phyloP scores from a whole-genome alignment of 2,888 invertebrate species.

The Hymenopus coronatus region DNA sequence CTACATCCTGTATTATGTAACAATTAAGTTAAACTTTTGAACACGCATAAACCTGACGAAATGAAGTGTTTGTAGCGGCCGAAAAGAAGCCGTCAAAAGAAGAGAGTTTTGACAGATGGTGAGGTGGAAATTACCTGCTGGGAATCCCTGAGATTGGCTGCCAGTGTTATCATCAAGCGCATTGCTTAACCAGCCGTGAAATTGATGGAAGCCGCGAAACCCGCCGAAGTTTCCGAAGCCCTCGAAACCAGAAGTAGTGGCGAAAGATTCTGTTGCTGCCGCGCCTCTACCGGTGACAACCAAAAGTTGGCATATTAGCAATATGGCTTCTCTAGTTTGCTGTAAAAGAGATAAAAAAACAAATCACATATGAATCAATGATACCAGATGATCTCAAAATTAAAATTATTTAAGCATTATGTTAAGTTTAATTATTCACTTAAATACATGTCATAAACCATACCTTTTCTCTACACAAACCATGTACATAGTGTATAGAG shows the following conservation, averaged over 20 bases:
- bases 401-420: too few species aligned
- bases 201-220: neutral
- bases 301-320: neutral
- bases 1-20: too few species aligned
- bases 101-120: neutral
- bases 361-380: too few species aligned
- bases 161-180: neutral
- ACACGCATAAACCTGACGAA: too few species aligned
- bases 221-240: conserved; percentile 14
- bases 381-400: too few species aligned
- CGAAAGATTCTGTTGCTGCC: neutral
- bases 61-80: too few species aligned
- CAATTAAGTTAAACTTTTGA: too few species aligned
- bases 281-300: neutral
- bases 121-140: neutral
- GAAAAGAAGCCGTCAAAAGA: too few species aligned
- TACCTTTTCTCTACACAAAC: too few species aligned
- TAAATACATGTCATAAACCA: too few species aligned
- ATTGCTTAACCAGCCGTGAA: neutral
- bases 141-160: neutral
- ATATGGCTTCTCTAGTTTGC: neutral
- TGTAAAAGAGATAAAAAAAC: neutral
- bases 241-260: neutral
- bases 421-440: too few species aligned
- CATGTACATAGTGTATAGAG: too few species aligned